phyloP scores from a whole-genome alignment of 2,113 vertebrate genomes.

The Lota lota region DNA sequence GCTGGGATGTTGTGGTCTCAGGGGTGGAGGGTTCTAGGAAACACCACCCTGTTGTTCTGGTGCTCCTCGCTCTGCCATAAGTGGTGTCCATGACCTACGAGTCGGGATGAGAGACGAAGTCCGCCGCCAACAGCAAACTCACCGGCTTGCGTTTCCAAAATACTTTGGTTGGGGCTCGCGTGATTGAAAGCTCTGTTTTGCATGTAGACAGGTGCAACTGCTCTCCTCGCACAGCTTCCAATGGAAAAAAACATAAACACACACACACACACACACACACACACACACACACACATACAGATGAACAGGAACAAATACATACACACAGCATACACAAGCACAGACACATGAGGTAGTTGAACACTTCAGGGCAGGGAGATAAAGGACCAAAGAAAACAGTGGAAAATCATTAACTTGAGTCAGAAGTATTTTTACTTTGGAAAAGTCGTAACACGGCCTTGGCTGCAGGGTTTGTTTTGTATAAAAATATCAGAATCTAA shows the following conservation, averaged over 20 bases:
- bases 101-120: too few species aligned
- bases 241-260: constrained; percentile 7
- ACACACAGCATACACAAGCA: constrained; percentile 3
- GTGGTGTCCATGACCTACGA: too few species aligned
- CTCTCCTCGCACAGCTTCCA: too few species aligned
- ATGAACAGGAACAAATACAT: background rate
- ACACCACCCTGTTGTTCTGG: too few species aligned
- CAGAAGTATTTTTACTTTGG: background rate
- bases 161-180: background rate
- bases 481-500: constrained; percentile 37
- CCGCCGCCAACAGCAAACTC: too few species aligned
- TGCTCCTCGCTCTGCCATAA: too few species aligned
- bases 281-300: constrained; percentile 10
- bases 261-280: background rate
- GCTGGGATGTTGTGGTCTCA: too few species aligned
- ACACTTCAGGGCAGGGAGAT: constrained; percentile 3
- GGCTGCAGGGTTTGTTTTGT: background rate
- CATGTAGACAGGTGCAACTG: constrained; percentile 21
- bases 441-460: background rate
- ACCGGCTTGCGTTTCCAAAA: too few species aligned
- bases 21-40: too few species aligned
- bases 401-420: constrained; percentile 30
- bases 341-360: background rate
- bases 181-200: constrained; percentile 30
- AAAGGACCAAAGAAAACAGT: background rate